Conservation (phyloP, 2,113 vertebrate species). For the Nesoenas mayeri region DNA sequence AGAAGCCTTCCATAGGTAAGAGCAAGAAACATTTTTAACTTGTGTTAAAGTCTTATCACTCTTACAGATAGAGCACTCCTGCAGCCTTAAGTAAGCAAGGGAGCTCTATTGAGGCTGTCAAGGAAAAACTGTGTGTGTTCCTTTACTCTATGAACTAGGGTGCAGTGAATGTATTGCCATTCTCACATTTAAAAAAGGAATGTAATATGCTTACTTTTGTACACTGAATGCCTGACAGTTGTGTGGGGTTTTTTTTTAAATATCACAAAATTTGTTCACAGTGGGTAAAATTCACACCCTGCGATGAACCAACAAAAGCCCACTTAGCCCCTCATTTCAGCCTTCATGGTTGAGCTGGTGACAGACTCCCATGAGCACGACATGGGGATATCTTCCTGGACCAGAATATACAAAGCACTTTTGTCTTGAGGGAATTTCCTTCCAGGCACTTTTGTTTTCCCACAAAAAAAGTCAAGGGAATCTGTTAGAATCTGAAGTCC, state of each 20-base stretch:
- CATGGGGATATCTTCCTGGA: not conserved
- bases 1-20: not conserved
- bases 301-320: not conserved
- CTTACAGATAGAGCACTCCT: not conserved
- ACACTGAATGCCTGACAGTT: not conserved
- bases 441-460: not conserved
- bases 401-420: not conserved
- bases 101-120: not conserved
- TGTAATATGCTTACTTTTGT: not conserved
- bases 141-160: not conserved
- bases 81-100: not conserved
- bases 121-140: not conserved
- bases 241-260: not conserved
- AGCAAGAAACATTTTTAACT: not conserved
- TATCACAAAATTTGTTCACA: conserved; percentile 11
- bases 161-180: not conserved
- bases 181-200: not conserved
- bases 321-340: conserved; percentile 11
- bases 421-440: not conserved
- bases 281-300: not conserved
- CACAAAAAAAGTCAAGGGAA: not conserved
- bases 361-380: not conserved
- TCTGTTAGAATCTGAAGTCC: not conserved
- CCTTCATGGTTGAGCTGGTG: not conserved
- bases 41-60: not conserved